phyloP scores from a whole-genome alignment of 2,888 invertebrate species.

The Acrobasis suavella region DNA sequence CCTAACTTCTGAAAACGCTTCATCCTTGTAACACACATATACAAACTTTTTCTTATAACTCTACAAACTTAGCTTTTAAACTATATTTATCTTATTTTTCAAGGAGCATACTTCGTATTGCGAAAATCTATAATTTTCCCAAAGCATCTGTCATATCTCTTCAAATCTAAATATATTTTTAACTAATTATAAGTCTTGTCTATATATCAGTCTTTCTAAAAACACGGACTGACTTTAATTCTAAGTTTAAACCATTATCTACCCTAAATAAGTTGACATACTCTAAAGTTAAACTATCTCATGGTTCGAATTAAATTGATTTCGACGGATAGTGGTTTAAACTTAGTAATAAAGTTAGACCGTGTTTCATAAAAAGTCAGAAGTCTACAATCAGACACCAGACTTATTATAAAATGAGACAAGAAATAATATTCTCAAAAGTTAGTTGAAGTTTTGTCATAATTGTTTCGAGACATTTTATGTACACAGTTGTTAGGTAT shows the following conservation, averaged over 20 bases:
- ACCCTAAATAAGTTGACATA: too few species aligned
- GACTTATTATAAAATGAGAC: background rate
- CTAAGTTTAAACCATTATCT: too few species aligned
- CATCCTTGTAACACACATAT: conserved; percentile 12
- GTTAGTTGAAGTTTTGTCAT: background rate
- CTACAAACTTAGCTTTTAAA: conserved; percentile 17
- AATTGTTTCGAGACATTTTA: conserved; percentile 6
- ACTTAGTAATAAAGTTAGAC: too few species aligned
- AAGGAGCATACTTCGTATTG: conserved; percentile 3
- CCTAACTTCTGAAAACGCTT: conserved; percentile 8
- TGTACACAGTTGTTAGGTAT: background rate
- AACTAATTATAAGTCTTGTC: too few species aligned
- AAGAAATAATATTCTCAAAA: background rate
- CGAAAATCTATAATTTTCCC: background rate
- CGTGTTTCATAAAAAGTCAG: too few species aligned
- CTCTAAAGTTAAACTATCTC: too few species aligned
- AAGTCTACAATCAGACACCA: background rate
- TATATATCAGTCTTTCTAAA: too few species aligned
- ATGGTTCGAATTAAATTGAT: too few species aligned
- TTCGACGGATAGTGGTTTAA: too few species aligned
- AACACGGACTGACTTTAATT: too few species aligned
- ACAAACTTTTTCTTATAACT: conserved; percentile 8
- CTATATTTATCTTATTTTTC: conserved; percentile 8
- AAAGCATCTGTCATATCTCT: conserved; percentile 1
- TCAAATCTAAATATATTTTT: background rate